Evolutionary conservation across 1,140 invertebrate species (phyloP).

Genomic region (Macrocentrus cingulum): DNA sequence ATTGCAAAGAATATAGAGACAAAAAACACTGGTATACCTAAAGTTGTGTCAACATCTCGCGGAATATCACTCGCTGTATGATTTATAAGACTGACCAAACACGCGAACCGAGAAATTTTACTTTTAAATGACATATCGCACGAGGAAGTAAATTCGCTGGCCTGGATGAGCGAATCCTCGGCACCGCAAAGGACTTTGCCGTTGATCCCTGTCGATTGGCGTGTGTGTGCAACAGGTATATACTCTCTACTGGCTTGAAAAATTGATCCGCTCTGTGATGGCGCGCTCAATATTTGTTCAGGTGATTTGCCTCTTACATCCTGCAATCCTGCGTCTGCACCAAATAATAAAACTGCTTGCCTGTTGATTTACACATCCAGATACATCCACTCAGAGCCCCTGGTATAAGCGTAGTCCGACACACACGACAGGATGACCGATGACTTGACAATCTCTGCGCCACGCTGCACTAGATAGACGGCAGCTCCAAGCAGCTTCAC

Average conservation of each 20-base stretch:
- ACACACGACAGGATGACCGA: constrained; percentile 16
- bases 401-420: constrained; percentile 6
- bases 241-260: constrained; percentile 48
- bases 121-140: not conserved
- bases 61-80: constrained; percentile 16
- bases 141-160: not conserved
- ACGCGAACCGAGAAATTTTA: constrained; percentile 1
- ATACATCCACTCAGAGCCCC: not conserved
- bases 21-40: constrained; percentile 1
- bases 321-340: too few relatives aligned
- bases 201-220: constrained; percentile 26
- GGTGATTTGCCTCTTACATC: not conserved
- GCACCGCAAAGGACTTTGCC: constrained; percentile 11
- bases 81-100: constrained; percentile 24
- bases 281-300: constrained; percentile 35
- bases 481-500: constrained; percentile 2
- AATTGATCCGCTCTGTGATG: constrained; percentile 39
- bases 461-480: not conserved
- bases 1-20: not conserved
- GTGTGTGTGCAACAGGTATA: constrained; percentile 39
- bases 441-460: not conserved
- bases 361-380: not conserved
- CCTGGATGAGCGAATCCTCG: not conserved
- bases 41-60: constrained; percentile 11
- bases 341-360: too few relatives aligned